Conservation (phyloP, 1,140 invertebrate genomes). For the Pogonus chalceus region DNA sequence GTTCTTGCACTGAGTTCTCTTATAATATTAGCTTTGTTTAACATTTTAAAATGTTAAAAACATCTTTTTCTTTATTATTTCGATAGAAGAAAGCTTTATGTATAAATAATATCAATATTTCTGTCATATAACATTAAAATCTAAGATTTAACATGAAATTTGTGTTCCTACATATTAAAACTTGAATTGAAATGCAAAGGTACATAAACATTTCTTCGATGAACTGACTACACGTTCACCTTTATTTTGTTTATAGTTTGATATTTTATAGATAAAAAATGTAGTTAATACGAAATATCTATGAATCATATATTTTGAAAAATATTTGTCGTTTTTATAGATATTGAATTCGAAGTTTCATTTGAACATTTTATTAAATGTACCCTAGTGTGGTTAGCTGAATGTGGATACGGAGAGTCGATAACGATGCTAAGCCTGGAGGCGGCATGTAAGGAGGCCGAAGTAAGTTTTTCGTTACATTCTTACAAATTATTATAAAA, state of each 20-base stretch:
- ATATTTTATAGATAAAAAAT: neutral
- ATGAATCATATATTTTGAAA: neutral
- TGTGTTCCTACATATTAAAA: too few relatives aligned
- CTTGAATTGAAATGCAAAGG: too few relatives aligned
- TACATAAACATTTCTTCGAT: too few relatives aligned
- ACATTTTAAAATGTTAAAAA: too few relatives aligned
- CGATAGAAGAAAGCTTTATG: too few relatives aligned
- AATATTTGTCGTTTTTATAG: neutral
- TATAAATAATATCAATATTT: too few relatives aligned
- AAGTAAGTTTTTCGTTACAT: conserved; percentile 35
- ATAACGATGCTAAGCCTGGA: conserved; percentile 51
- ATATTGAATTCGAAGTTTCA: neutral
- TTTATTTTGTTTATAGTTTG: neutral
- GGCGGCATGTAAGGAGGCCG: conserved; percentile 50
- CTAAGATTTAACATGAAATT: too few relatives aligned
- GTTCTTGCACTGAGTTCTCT: too few relatives aligned
- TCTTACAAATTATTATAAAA: conserved; percentile 16
- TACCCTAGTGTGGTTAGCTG: conserved; percentile 26
- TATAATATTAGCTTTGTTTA: too few relatives aligned
- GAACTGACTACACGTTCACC: too few relatives aligned
- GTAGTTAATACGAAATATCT: neutral
- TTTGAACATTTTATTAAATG: neutral
- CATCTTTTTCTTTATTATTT: too few relatives aligned
- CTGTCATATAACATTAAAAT: too few relatives aligned
- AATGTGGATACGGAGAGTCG: conserved; percentile 34